phyloP scores from a whole-genome alignment of 1,140 invertebrate genomes.

The Acromyrmex echinatior region DNA sequence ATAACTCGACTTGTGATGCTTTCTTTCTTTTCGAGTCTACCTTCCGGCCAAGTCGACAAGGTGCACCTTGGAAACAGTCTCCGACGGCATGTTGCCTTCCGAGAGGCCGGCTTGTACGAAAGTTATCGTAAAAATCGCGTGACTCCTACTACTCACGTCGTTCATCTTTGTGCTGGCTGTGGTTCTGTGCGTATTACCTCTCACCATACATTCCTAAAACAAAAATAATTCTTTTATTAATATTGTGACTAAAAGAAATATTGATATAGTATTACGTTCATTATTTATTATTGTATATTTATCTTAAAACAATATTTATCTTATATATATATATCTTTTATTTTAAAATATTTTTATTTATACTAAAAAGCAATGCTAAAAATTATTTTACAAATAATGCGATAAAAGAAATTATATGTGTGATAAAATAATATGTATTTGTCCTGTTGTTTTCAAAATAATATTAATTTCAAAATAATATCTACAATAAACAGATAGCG shows the following conservation, averaged over 20 bases:
- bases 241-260: not conserved
- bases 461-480: not conserved
- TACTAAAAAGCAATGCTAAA: not conserved
- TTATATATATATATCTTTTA: not conserved
- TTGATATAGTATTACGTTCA: not conserved
- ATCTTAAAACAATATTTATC: not conserved
- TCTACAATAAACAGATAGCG: not conserved
- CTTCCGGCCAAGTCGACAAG: slow-evolving; percentile 95
- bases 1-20: slow-evolving; percentile 21
- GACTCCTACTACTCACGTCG: slow-evolving; percentile 95
- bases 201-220: slow-evolving; percentile 90
- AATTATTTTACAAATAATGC: not conserved
- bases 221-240: not conserved
- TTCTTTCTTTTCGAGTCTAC: slow-evolving; percentile 83
- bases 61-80: slow-evolving; percentile 96
- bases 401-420: not conserved
- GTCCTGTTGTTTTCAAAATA: not conserved
- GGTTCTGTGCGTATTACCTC: slow-evolving; percentile 93
- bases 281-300: not conserved
- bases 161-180: slow-evolving; percentile 95
- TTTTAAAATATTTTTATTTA: not conserved
- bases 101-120: slow-evolving; percentile 94
- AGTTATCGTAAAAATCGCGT: slow-evolving; percentile 98
- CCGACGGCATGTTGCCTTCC: slow-evolving; percentile 93
- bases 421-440: not conserved